Evolutionary conservation across 2,797 vertebrate genomes (phyloP).

Genomic region (Cynodonichthys magdalenae): DNA sequence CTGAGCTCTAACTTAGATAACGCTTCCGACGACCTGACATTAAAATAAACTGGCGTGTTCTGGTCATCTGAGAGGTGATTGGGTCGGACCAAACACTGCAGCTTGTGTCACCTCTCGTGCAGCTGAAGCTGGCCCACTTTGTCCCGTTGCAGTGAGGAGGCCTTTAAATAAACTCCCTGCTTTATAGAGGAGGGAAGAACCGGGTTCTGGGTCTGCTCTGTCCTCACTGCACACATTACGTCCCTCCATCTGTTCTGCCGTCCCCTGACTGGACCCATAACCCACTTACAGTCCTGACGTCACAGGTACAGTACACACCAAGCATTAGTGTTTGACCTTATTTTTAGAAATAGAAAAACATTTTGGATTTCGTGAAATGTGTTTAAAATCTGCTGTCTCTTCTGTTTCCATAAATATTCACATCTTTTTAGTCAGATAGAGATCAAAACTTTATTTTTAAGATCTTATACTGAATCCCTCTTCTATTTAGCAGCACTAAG

Average conservation of each 20-base stretch:
- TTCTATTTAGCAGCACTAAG: conserved; percentile 2
- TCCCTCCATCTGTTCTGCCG: conserved; percentile 51
- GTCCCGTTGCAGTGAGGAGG: conserved; percentile 52
- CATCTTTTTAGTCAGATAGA: neutral
- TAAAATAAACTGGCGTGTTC: conserved; percentile 7
- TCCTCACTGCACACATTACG: conserved; percentile 49
- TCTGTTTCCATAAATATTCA: neutral
- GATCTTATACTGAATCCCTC: neutral
- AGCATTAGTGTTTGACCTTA: neutral
- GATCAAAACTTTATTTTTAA: neutral
- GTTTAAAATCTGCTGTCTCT: neutral
- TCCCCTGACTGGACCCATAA: conserved; percentile 54
- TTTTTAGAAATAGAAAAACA: too few relatives aligned
- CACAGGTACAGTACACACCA: conserved; percentile 22
- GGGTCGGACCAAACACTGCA: conserved; percentile 18
- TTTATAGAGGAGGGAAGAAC: conserved; percentile 1
- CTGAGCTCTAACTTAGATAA: conserved; percentile 10
- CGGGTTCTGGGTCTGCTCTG: conserved; percentile 30
- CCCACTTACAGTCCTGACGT: conserved; percentile 61
- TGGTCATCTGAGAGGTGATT: conserved; percentile 27
- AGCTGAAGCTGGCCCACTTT: conserved; percentile 64
- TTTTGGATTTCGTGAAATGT: neutral
- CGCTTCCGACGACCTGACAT: conserved; percentile 10
- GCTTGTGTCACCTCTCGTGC: conserved; percentile 17
- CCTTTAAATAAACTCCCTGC: conserved; percentile 73